Evolutionary conservation across 1,140 invertebrate genomes (phyloP), one percentile per base, ranked within the genome.

Genomic region (Apocrypta bakeri): DNA sequence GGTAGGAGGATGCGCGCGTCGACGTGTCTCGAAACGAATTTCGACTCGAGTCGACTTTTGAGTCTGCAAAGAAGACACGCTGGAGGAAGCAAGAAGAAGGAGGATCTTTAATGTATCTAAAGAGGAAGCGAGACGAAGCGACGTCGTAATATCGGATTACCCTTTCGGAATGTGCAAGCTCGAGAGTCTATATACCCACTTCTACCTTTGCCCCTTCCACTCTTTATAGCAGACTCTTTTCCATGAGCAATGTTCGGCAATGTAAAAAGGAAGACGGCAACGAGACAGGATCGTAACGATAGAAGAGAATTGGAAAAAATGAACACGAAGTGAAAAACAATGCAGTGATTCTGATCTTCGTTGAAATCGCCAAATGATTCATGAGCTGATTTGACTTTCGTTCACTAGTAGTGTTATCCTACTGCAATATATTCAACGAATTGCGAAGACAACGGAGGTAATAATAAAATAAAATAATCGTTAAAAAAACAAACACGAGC

Each of bases 91-190:
- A 68, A 71, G 77, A 12, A 3, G 24, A 12, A 25, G 63, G 84
- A 86, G 84, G 76, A 86, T 81, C 84, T 87, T 84, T 86, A 85
- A 87, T 87, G 84, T 83, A 85, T 85, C 84, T 85, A 80, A 83
- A 76, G 78, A 66, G 31, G 25, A 42, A 73, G 27, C 84, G 66
- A 83, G 72, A 83, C 79, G 87, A 86, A 86, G 86, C 86, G 85
- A 86, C 83, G 86, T 74, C 83, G 89, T 88, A 89, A 90, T 90
- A 90, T 90, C 89, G 87, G 88, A 90, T 90, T 90, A 89, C 88
- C 84, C 79, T 84, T 84, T 86, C 68, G 83, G 63, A 31, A 73
- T 83, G 48, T 81, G 75, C 37, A 68, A 40, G 27, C 66, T 56
- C 4, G 1, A 56, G 3, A 48, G 33, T 25, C 40, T 79, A 56